Percentiles rank a stretch among this genome's conserved stretches.
Conservation (phyloP, 2,113 vertebrate species). For the Meleagris gallopavo region DNA sequence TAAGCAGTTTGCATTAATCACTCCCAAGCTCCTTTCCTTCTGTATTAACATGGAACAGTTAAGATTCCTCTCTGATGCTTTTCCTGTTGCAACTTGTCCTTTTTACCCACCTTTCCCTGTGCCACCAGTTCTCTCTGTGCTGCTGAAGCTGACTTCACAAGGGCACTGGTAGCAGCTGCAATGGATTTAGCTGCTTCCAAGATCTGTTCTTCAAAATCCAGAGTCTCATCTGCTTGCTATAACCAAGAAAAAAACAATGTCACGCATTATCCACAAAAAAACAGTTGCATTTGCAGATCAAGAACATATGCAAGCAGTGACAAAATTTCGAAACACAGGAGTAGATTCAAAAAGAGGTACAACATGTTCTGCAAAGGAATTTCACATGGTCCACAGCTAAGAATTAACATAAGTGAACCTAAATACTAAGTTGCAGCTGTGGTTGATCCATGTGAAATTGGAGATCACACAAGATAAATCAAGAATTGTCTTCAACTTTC, state of each 20-base stretch:
- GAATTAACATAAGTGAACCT: background rate
- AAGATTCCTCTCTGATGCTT: rapidly evolving
- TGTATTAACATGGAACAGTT: background rate
- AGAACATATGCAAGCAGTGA: background rate
- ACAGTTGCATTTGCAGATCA: background rate
- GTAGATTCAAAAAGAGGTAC: background rate
- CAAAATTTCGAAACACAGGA: background rate
- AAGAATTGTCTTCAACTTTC: background rate
- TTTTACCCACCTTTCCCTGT: conserved; percentile 92
- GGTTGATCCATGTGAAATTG: background rate
- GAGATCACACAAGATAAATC: background rate
- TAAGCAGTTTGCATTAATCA: background rate
- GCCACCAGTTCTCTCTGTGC: conserved; percentile 98
- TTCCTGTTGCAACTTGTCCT: background rate
- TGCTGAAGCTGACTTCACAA: conserved; percentile 97
- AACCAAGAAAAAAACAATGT: conserved; percentile 74
- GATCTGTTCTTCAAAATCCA: conserved; percentile 99
- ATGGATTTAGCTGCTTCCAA: conserved; percentile 98
- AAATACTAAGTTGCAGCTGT: background rate
- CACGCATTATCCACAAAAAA: background rate
- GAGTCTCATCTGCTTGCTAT: conserved; percentile 96
- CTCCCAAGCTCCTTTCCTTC: background rate
- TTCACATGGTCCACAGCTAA: background rate
- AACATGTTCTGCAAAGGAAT: background rate
- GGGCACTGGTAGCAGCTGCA: conserved; percentile 95